Evolutionary conservation across 2,113 vertebrate genomes (phyloP).

Genomic region (Amphiprion ocellaris): DNA sequence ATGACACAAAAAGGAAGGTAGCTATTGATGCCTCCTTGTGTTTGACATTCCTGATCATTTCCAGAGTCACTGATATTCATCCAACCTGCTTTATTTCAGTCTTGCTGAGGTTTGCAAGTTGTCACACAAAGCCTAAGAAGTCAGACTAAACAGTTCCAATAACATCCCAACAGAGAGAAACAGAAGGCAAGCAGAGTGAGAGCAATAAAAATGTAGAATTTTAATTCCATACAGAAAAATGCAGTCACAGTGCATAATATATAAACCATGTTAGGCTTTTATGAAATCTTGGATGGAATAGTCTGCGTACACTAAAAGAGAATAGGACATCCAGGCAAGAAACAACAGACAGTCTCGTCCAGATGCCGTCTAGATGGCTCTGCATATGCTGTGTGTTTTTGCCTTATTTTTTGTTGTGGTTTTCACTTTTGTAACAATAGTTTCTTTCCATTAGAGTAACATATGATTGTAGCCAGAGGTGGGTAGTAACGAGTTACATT

Average conservation of each 20-base stretch:
- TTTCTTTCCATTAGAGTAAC: no score
- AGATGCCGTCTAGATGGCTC: slow-evolving; percentile 37
- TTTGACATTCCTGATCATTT: background rate
- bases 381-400: no score
- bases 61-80: background rate
- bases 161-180: background rate
- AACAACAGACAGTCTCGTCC: slow-evolving; percentile 1
- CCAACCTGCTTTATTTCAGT: background rate
- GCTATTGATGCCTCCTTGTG: background rate
- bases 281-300: slow-evolving; percentile 22
- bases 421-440: no score
- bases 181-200: background rate
- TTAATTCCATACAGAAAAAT: background rate
- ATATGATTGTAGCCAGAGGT: no score
- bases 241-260: slow-evolving; percentile 4
- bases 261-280: slow-evolving; percentile 32
- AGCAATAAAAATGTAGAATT: background rate
- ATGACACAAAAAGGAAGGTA: no score
- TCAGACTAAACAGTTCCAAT: slow-evolving; percentile 29
- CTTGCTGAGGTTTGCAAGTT: background rate
- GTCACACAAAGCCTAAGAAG: slow-evolving; percentile 1
- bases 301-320: slow-evolving; percentile 20
- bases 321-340: slow-evolving; percentile 29
- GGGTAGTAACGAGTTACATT: no score
- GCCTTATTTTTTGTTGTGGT: no score